Conservation (phyloP, 1,140 invertebrate genomes). For the Drosophila carrolli region DNA sequence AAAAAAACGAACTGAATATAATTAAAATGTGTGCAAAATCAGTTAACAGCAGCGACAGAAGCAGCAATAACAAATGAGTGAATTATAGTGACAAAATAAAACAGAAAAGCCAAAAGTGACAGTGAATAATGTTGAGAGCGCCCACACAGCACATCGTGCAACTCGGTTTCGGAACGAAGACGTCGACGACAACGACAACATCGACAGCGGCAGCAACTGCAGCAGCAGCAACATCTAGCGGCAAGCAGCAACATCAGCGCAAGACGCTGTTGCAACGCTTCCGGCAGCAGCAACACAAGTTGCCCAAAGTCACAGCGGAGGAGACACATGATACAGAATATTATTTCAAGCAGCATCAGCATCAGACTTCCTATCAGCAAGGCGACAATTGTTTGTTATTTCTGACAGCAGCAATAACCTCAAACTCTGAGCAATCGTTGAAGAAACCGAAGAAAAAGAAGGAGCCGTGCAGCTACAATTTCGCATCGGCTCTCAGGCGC, state of each 20-base stretch:
- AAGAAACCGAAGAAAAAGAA: slow-evolving; percentile 66
- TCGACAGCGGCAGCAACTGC: slow-evolving; percentile 8
- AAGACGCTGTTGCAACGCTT: slow-evolving; percentile 66
- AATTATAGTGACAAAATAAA: slow-evolving; percentile 42
- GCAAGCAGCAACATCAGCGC: slow-evolving; percentile 43
- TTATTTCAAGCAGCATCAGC: slow-evolving; percentile 58
- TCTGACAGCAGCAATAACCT: slow-evolving; percentile 40
- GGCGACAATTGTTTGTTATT: slow-evolving; percentile 57
- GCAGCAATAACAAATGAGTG: slow-evolving; percentile 23
- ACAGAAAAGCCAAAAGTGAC: slow-evolving; percentile 69
- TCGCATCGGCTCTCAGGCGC: slow-evolving; percentile 63
- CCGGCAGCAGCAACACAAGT: slow-evolving; percentile 59
- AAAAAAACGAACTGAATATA: slow-evolving; percentile 38
- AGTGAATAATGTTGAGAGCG: slow-evolving; percentile 82
- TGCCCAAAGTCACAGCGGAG: slow-evolving; percentile 14
- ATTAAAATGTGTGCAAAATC: slow-evolving; percentile 44
- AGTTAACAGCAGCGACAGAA: slow-evolving; percentile 18
- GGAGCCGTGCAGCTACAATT: slow-evolving; percentile 63
- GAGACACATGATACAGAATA: slow-evolving; percentile 53
- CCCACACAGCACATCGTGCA: slow-evolving; percentile 79
- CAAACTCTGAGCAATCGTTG: slow-evolving; percentile 32
- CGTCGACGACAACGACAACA: slow-evolving; percentile 26
- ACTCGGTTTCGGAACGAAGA: slow-evolving; percentile 70
- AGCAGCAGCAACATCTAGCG: slow-evolving; percentile 23
- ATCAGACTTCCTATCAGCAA: slow-evolving; percentile 8